phyloP scores from a whole-genome alignment of 2,113 vertebrate genomes.

The Gnathonemus echidnorhynchus region DNA sequence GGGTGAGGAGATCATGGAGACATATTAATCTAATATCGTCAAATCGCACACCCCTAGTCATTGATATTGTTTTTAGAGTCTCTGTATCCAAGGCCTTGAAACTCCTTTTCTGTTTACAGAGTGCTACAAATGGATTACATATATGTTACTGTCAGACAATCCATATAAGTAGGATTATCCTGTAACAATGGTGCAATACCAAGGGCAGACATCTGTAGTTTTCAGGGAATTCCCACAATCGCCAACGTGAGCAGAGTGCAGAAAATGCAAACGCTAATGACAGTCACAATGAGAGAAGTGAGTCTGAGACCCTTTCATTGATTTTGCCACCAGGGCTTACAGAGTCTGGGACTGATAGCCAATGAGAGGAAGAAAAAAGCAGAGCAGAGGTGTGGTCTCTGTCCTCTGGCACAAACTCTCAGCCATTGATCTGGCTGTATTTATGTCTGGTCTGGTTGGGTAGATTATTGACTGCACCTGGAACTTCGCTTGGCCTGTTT shows the following conservation, averaged over 20 bases:
- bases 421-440: constrained; percentile 43
- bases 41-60: background rate
- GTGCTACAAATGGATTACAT: background rate
- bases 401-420: background rate
- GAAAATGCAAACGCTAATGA: background rate
- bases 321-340: constrained; percentile 31
- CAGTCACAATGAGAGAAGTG: constrained; percentile 26
- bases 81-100: background rate
- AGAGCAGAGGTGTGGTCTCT: constrained; percentile 18
- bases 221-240: background rate
- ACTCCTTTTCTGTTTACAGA: background rate
- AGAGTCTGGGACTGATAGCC: constrained; percentile 30
- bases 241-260: background rate
- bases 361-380: constrained; percentile 20
- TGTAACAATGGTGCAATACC: background rate
- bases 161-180: background rate
- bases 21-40: background rate
- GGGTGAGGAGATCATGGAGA: background rate
- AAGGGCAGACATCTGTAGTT: background rate
- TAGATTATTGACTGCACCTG: constrained; percentile 20
- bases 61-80: background rate
- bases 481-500: background rate
- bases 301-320: constrained; percentile 45
- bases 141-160: background rate
- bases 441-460: constrained; percentile 41